A percentile compares a stretch with the other conserved stretches of the same genome.
These are phyloP conservation scores for Diaprepes abbreviatus DNA, from an alignment of 2,888 invertebrate genomes.

Conservation along the genomic window DNA sequence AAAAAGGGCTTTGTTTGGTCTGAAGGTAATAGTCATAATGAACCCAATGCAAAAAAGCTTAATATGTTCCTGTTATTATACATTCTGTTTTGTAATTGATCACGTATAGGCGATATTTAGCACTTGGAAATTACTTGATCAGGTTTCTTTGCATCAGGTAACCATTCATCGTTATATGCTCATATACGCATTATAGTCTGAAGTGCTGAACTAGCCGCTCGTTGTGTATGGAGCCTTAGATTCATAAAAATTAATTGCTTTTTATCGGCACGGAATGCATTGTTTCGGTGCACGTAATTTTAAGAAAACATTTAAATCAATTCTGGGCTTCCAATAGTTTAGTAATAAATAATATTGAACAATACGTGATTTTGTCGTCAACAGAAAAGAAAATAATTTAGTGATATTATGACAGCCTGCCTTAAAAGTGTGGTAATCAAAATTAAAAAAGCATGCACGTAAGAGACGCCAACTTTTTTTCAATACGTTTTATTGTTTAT, in stretches of 20 bases:
- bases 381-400: neutral
- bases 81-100: too few species aligned
- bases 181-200: too few species aligned
- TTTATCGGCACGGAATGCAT: slow-evolving; percentile 11
- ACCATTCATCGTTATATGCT: too few species aligned
- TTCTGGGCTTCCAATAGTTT: neutral
- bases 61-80: too few species aligned
- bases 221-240: neutral
- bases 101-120: too few species aligned
- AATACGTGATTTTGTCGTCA: slow-evolving; percentile 3
- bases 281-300: slow-evolving; percentile 2
- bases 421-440: slow-evolving; percentile 3
- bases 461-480: too few species aligned
- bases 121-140: too few species aligned
- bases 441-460: slow-evolving; percentile 8
- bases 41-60: too few species aligned
- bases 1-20: too few species aligned
- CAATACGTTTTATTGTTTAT: too few species aligned
- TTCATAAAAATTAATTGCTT: neutral
- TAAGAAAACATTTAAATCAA: slow-evolving; percentile 1
- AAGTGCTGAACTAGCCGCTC: neutral
- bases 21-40: too few species aligned
- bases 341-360: slow-evolving; percentile 1
- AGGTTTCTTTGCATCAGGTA: too few species aligned
- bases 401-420: slow-evolving; percentile 2